Base-by-base conservation (phyloP, 2,797 vertebrate species). In the Oceanodroma leucorhoa region DNA sequence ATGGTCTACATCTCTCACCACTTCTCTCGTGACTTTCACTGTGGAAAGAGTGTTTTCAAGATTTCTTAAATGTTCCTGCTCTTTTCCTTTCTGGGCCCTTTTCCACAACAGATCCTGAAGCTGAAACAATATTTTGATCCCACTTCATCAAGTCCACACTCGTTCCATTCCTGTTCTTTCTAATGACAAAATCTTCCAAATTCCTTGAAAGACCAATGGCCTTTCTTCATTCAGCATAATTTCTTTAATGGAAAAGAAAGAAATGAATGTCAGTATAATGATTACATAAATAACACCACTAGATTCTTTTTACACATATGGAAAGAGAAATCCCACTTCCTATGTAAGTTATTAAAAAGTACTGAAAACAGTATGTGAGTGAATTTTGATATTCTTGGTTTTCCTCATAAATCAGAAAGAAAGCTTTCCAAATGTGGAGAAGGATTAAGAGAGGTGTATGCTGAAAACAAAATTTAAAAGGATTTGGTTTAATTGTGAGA, bases 1-100 rank as follows among this genome's bases (percentile, higher is more conserved):
- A 3, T 5, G 9, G 27, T 38, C 23, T 75, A 48, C 3, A 20
- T 40, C 19, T 84, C 14, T 76, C 29, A 45, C 3, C 1, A 0
- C 7, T 58, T 89, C 15, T 45, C 21, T 32, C 6, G 14, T 45
- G 27, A 34, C 14, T 67, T 89, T 55, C 13, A 32, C 22, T 27
- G 6, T 46, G 6, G 13, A 24, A 69, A 65, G 5, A 79, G 1
- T 21, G 6, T 3, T 79, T 14, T 82, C 34, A 40, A 9, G 10
- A 32, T 43, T 88, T 73, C n/a, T 73, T 11, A 60, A 30, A 64
- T 41, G 3, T 51, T 73, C 32, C 26, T 60, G 5, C 5, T n/a
- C 8, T 66, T 58, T 80, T 69, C 11, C 4, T n/a, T 53, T 77
- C 51, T 22, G 9, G 2, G 8, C 3, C 11, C 6, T 66, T 64